A percentile compares a stretch with the other conserved stretches of the same genome.
Evolutionary conservation across 2,113 vertebrate genomes (phyloP).

Genomic region (Furnarius figulus): DNA sequence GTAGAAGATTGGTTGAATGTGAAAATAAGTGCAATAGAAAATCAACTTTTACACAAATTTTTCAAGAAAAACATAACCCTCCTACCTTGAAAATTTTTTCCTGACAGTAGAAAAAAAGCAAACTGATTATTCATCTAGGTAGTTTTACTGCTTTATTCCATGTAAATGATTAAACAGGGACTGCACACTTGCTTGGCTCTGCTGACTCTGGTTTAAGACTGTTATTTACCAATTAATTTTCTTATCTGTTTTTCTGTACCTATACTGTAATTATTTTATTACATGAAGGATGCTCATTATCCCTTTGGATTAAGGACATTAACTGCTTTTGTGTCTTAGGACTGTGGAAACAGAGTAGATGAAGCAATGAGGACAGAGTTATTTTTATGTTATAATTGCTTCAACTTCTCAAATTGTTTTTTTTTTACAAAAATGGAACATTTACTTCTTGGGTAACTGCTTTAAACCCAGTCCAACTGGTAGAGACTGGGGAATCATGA

Average conservation of each 20-base stretch:
- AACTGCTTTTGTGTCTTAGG: background rate
- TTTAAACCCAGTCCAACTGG: background rate
- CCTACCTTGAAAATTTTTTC: background rate
- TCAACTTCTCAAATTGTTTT: background rate
- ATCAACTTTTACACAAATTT: background rate
- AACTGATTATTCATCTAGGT: background rate
- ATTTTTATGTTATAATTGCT: background rate
- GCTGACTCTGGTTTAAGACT: conserved; percentile 13
- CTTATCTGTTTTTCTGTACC: background rate
- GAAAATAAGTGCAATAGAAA: background rate
- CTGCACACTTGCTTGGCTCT: background rate
- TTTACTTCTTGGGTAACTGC: background rate
- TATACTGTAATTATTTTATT: background rate
- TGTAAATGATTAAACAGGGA: conserved; percentile 26
- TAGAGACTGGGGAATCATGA: background rate
- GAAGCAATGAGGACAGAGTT: background rate
- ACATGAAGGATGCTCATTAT: background rate
- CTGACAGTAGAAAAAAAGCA: background rate
- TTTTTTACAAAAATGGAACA: background rate
- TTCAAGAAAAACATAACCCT: background rate
- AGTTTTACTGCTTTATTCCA: background rate
- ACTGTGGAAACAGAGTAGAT: background rate
- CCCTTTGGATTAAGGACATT: background rate
- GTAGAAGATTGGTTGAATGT: background rate
- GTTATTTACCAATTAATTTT: conserved; percentile 40